Conservation (phyloP, 2,113 vertebrate genomes). For the Oncorhynchus kisutch region DNA sequence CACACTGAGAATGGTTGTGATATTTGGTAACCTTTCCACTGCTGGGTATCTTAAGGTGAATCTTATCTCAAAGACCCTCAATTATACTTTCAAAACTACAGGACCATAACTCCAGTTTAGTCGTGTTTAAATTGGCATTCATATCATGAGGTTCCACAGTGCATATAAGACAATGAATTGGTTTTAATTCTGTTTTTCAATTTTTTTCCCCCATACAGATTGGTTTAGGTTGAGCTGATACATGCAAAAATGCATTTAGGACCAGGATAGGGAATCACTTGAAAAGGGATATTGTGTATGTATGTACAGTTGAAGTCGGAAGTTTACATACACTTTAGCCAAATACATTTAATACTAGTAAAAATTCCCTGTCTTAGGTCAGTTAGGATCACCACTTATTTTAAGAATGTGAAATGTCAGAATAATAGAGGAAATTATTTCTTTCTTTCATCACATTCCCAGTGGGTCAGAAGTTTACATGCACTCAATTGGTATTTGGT, state of each 20-base stretch:
- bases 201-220: neutral
- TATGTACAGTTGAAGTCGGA: no score
- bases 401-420: no score
- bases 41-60: neutral
- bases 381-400: no score
- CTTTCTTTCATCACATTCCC: no score
- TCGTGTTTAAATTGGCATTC: conserved; percentile 3
- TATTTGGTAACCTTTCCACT: neutral
- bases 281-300: neutral
- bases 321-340: no score
- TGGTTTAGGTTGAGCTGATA: neutral
- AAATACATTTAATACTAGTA: no score
- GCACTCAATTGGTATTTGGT: no score
- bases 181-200: neutral
- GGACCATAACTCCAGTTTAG: neutral
- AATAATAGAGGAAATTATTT: no score
- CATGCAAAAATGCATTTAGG: neutral
- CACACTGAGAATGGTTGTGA: neutral
- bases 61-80: neutral
- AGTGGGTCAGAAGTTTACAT: no score
- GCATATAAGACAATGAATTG: neutral
- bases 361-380: no score
- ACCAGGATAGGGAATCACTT: neutral
- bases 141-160: neutral
- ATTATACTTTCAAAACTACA: neutral